Base-by-base conservation (phyloP, 2,888 invertebrate genomes). In the Plemyria rubiginata region DNA sequence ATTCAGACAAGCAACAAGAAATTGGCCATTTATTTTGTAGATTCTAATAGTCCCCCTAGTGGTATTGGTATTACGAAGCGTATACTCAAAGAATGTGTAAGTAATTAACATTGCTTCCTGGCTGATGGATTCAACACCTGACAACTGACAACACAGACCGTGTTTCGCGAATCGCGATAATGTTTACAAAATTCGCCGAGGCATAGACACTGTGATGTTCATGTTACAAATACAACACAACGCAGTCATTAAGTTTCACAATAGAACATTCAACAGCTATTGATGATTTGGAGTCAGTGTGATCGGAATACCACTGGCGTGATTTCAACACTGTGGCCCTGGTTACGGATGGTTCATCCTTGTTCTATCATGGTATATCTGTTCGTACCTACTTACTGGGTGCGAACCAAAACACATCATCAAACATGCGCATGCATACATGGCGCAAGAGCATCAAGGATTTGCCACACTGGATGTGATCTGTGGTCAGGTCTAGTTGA, bases 201-300 rank as follows among this genome's bases (percentile, higher is more conserved):
- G 50, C 53, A 58, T 48, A 62, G 58, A 45, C 57, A 54, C 49
- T 60, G 54, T 72, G 67, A 70, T 63, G 65, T 63, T 72, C 59
- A 69, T 72, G 78, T 79, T 79, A 78, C 79, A 76, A 77, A 80
- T 77, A 71, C 75, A 78, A 77, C 80, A 76, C 77, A 75, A 66
- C 75, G 70, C 68, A 73, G 74, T 77, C 84, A 82, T 86, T 82
- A 80, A 75, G 75, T 88, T 87, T 81, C 88, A 88, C 88, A 88
- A 88, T 87, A 80, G 86, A 74, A 76, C 83, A 87, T 84, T 86
- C 76, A 82, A 79, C 76, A 76, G 74, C 77, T 77, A 77, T 78
- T 73, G 72, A 75, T 81, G 81, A 81, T 86, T 86, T 83, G 78
- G 83, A 74, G 77, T 73, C 73, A 75, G 82, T 83, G 81, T 81